phyloP scores from a whole-genome alignment of 2,113 vertebrate species.

The Neopipo cinnamomea region DNA sequence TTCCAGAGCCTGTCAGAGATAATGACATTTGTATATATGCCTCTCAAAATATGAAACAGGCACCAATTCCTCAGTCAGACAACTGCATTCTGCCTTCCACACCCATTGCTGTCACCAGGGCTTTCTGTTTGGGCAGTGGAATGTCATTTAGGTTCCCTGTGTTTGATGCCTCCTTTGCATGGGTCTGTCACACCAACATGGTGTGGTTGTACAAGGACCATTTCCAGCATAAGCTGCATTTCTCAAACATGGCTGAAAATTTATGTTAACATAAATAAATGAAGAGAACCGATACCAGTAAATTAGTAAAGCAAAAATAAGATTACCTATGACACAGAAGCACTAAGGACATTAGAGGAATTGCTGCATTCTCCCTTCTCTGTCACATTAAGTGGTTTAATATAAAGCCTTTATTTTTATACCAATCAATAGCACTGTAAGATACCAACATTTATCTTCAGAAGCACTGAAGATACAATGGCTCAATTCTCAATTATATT shows the following conservation, averaged over 20 bases:
- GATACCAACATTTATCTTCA: conserved; percentile 42
- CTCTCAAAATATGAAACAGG: background rate
- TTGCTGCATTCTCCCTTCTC: conserved; percentile 10
- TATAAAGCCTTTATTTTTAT: conserved; percentile 65
- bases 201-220: background rate
- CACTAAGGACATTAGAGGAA: conserved; percentile 28
- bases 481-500: conserved; percentile 38
- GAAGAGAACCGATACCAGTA: background rate
- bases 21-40: background rate
- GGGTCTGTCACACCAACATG: background rate
- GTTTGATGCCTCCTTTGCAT: background rate
- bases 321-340: conserved; percentile 19
- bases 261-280: conserved; percentile 44
- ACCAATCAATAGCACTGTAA: conserved; percentile 56
- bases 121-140: background rate
- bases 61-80: background rate
- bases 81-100: background rate
- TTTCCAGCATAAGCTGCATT: background rate
- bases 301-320: conserved; percentile 45
- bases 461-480: conserved; percentile 8
- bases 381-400: conserved; percentile 61
- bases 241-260: conserved; percentile 15
- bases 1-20: background rate
- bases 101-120: background rate
- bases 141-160: background rate